Conservation (phyloP, 2,797 vertebrate genomes). For the Sebastes steindachneri region DNA sequence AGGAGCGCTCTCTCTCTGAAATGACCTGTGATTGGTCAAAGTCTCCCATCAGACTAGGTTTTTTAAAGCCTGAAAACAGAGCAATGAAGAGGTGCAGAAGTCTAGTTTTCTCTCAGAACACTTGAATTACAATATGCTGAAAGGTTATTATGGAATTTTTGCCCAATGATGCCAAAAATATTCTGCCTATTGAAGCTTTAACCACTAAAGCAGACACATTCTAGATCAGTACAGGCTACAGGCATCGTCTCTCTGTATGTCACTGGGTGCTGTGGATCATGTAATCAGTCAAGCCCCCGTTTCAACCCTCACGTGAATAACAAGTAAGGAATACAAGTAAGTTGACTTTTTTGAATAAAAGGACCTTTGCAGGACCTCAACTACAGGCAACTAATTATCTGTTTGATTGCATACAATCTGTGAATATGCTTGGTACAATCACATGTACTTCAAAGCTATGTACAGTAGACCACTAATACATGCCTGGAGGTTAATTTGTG, state of each 20-base stretch:
- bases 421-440: background rate
- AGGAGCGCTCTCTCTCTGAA: too few species aligned
- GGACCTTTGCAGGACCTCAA: background rate
- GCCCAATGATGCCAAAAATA: too few species aligned
- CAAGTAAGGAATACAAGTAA: background rate
- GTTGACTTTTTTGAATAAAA: background rate
- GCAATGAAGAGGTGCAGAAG: too few species aligned
- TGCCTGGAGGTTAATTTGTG: background rate
- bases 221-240: background rate
- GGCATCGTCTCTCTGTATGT: background rate
- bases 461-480: too few species aligned
- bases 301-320: background rate
- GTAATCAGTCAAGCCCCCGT: background rate
- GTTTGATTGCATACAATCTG: background rate
- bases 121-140: too few species aligned
- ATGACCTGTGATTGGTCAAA: too few species aligned
- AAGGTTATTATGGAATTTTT: too few species aligned
- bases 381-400: background rate
- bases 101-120: too few species aligned
- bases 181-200: rapidly evolving
- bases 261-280: background rate
- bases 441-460: background rate
- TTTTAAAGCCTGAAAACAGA: too few species aligned
- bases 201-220: background rate
- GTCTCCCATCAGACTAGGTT: too few species aligned